Percentiles rank a stretch among this genome's conserved stretches.
These are phyloP conservation scores for Calidris pugnax DNA, from an alignment of 2,113 vertebrate species.

Conservation along the genomic window DNA sequence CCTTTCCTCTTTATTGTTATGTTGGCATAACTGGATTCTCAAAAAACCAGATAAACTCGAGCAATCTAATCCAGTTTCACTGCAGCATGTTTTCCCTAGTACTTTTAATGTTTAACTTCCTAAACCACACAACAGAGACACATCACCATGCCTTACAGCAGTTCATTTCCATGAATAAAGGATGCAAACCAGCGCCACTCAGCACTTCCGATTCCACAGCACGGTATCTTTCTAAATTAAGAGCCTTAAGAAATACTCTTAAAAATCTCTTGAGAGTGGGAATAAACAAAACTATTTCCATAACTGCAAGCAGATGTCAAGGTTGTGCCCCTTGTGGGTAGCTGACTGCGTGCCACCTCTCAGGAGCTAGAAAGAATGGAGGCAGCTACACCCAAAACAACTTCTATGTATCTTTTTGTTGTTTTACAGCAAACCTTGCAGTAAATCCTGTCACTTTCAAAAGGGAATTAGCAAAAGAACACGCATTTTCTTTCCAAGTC, in stretches of 20 bases:
- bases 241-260: background rate
- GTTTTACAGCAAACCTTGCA: background rate
- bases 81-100: background rate
- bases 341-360: background rate
- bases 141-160: constrained; percentile 13
- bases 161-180: constrained; percentile 12
- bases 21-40: background rate
- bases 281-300: constrained; percentile 31
- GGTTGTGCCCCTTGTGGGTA: background rate
- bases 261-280: background rate
- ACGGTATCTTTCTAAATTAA: background rate
- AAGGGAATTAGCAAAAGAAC: background rate
- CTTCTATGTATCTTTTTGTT: background rate
- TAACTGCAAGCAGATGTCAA: background rate
- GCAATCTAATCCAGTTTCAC: constrained; percentile 6
- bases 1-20: background rate
- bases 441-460: background rate
- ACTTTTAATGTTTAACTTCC: constrained; percentile 29
- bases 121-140: constrained; percentile 13
- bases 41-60: background rate
- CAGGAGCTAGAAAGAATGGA: background rate
- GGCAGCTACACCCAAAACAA: background rate
- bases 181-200: background rate
- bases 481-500: background rate
- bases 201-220: background rate